Conservation (phyloP, 2,797 vertebrate genomes). For the Holocentrus rufus region DNA sequence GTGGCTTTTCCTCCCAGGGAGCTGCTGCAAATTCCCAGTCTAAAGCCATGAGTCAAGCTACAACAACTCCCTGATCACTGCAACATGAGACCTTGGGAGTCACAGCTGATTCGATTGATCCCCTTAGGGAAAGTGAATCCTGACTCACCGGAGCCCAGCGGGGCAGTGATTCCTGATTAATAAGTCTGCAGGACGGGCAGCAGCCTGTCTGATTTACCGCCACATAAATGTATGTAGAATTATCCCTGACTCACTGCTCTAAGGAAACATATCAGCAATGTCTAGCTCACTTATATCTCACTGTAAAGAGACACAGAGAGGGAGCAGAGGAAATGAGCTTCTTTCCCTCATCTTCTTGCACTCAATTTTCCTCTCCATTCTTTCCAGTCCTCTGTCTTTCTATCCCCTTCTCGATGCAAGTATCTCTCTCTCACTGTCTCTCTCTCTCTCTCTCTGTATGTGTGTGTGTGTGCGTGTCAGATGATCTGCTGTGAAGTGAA, state of each 20-base stretch:
- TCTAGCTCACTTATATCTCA: background rate
- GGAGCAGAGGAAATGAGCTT: slow-evolving; percentile 26
- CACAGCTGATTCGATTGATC: slow-evolving; percentile 66
- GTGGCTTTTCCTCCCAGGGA: slow-evolving; percentile 1
- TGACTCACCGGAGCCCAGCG: slow-evolving; percentile 50
- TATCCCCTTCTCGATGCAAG: slow-evolving; percentile 5
- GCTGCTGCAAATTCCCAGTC: slow-evolving; percentile 4
- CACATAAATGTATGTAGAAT: slow-evolving; percentile 21
- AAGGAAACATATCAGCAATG: slow-evolving; percentile 23
- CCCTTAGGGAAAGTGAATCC: slow-evolving; percentile 58
- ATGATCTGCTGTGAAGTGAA: slow-evolving; percentile 49
- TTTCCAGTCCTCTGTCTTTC: background rate
- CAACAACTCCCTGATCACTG: slow-evolving; percentile 42
- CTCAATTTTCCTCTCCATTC: slow-evolving; percentile 51
- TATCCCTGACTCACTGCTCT: slow-evolving; percentile 23
- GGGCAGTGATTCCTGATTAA: slow-evolving; percentile 20
- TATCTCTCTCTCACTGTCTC: background rate
- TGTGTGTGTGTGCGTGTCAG: slow-evolving; percentile 26
- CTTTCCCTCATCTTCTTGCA: slow-evolving; percentile 14
- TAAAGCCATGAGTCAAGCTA: slow-evolving; percentile 54
- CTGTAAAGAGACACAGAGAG: slow-evolving; percentile 7
- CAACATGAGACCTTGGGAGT: slow-evolving; percentile 50
- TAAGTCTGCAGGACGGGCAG: slow-evolving; percentile 19
- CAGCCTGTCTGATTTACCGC: slow-evolving; percentile 51
- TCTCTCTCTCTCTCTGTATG: slow-evolving; percentile 3